Evolutionary conservation across 2,113 vertebrate species (phyloP).

Genomic region (Saccopteryx leptura): DNA sequence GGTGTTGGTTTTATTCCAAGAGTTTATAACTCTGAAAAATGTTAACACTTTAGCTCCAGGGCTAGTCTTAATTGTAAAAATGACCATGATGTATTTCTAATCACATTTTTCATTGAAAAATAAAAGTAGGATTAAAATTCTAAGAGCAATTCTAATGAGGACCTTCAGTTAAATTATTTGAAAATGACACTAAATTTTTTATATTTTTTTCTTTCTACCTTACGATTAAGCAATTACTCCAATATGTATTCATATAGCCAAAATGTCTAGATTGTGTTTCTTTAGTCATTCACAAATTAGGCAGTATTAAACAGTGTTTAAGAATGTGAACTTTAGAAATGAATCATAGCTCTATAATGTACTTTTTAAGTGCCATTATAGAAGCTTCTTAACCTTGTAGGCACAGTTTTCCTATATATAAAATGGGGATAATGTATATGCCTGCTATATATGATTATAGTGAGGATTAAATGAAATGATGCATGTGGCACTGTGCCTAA

Average conservation of each 20-base stretch:
- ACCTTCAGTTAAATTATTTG: slow-evolving; percentile 22
- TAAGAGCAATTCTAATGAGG: slow-evolving; percentile 44
- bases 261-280: neutral
- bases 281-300: neutral
- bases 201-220: slow-evolving; percentile 4
- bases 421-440: neutral
- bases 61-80: slow-evolving; percentile 48
- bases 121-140: slow-evolving; percentile 28
- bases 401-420: neutral
- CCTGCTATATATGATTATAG: neutral
- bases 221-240: neutral
- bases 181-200: neutral
- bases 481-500: neutral
- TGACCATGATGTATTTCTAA: slow-evolving; percentile 34
- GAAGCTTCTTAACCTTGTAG: neutral
- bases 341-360: slow-evolving; percentile 6
- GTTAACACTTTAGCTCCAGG: slow-evolving; percentile 24
- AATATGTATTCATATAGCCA: neutral
- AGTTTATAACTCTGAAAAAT: slow-evolving; percentile 42
- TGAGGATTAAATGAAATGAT: neutral
- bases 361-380: neutral
- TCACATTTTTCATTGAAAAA: slow-evolving; percentile 52
- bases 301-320: slow-evolving; percentile 27
- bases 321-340: slow-evolving; percentile 11
- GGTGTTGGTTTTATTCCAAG: slow-evolving; percentile 17